These are phyloP conservation scores for Artibeus jamaicensis DNA, from an alignment of 2,797 vertebrate species.

Conservation along the genomic window DNA sequence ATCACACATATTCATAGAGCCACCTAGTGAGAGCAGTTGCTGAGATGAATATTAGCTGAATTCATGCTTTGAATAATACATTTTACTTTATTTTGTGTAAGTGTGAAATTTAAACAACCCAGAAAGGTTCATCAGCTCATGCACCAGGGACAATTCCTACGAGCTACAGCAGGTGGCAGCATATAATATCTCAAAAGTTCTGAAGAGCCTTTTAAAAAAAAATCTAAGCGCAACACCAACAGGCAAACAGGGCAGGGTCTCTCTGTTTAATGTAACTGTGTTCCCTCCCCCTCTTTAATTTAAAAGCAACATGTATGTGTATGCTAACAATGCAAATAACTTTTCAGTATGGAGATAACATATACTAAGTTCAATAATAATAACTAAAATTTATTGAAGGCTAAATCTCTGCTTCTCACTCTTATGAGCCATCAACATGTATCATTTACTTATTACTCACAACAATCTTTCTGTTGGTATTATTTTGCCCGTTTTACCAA, in stretches of 20 bases:
- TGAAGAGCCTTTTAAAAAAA: neutral
- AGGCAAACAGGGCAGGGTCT: accelerated
- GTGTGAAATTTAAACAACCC: neutral
- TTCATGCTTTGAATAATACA: neutral
- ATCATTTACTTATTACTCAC: neutral
- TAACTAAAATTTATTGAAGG: neutral
- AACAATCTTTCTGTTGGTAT: neutral
- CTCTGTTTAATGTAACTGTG: neutral
- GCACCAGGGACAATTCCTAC: slow-evolving; percentile 20
- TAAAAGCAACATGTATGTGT: neutral
- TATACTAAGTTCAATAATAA: neutral
- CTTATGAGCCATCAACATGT: accelerated
- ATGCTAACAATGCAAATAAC: neutral
- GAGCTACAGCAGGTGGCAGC: slow-evolving; percentile 81
- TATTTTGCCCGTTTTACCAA: neutral
- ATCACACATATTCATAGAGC: neutral
- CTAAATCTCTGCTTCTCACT: neutral
- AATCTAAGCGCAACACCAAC: neutral
- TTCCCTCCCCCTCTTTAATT: neutral
- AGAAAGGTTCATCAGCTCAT: neutral
- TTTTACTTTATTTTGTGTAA: neutral
- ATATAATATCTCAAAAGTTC: neutral
- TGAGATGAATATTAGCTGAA: neutral
- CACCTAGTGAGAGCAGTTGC: neutral
- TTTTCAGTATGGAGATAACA: neutral